Base-by-base conservation (phyloP, 2,797 vertebrate species). In the Trematomus bernacchii region DNA sequence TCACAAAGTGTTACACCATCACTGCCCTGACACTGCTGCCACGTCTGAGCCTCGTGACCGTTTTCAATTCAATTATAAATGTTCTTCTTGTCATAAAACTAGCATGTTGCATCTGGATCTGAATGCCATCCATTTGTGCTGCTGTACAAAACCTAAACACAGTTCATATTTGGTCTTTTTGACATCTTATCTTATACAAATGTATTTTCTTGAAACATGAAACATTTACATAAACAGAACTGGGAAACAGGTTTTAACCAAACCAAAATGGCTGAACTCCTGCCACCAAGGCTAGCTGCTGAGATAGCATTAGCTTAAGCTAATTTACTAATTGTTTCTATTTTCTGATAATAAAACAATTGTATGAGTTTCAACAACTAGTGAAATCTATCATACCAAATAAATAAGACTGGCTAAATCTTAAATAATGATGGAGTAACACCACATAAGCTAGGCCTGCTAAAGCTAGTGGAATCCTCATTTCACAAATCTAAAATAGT, bases 11-110 rank as follows among this genome's bases (percentile, higher is more conserved):
- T 47, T 48, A 19, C 18, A 33, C 48, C 11, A 46, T n/a, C 70
- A 18, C 19, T 10, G 47, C 60, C 54, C 27, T 40, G 48, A 19
- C 55, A 53, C 4, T 9, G 50, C 58, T 47, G 79, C 62, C 72
- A 42, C n/a, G 48, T 23, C 21, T 10, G 30, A 65, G 13, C 60
- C 50, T 21, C 12, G 0, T 64, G 67, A 63, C 67, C 58, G 43
- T 46, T 55, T 13, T 50, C 60, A 73, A 73, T 69, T 52, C 58
- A 2, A 71, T 71, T 71, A 75, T 62, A 51, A 47, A 76, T 58
- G 27, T 23, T 16, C 43, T 69, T 19, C 21, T 53, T 51, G 14
- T 70, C 54, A 66, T 61, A 18, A 44, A 61, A 51, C 63, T 10
- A 67, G 40, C 52, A 44, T 59, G 37, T 51, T 66, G 55, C 70